These are phyloP conservation scores for Phorcus lineatus DNA, from an alignment of 2,888 invertebrate species.

Conservation along the genomic window DNA sequence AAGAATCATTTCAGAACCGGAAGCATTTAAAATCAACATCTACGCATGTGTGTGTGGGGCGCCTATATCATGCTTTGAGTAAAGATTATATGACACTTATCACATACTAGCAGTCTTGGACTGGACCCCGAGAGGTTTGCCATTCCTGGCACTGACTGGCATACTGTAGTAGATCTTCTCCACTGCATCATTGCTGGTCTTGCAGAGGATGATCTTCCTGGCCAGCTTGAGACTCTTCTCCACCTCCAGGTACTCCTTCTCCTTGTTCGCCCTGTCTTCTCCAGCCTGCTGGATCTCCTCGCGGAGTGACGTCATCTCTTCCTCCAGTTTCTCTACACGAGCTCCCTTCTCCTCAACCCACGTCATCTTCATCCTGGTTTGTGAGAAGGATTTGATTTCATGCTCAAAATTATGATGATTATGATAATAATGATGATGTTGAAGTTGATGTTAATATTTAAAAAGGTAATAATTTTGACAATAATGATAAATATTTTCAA, in stretches of 20 bases:
- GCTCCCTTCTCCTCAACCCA: slow-evolving; percentile 60
- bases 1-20: too few relatives aligned
- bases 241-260: slow-evolving; percentile 53
- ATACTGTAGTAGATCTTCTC: slow-evolving; percentile 67
- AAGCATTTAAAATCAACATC: too few relatives aligned
- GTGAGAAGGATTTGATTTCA: too few relatives aligned
- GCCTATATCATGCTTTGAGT: too few relatives aligned
- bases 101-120: background rate
- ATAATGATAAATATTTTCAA: too few relatives aligned
- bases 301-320: slow-evolving; percentile 42
- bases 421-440: too few relatives aligned
- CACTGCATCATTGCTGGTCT: slow-evolving; percentile 65
- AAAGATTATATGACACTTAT: background rate
- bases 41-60: too few relatives aligned
- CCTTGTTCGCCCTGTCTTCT: slow-evolving; percentile 36
- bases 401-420: too few relatives aligned
- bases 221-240: slow-evolving; percentile 59
- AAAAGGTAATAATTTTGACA: too few relatives aligned
- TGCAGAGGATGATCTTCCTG: slow-evolving; percentile 57
- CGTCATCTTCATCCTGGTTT: slow-evolving; percentile 47
- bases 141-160: slow-evolving; percentile 53
- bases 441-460: too few relatives aligned
- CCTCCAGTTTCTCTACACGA: slow-evolving; percentile 51
- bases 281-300: slow-evolving; percentile 48
- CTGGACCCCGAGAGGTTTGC: slow-evolving; percentile 24